A percentile compares a stretch with the other conserved stretches of the same genome.
These are phyloP conservation scores for Chelmon rostratus DNA, from an alignment of 2,797 vertebrate species.

Conservation along the genomic window DNA sequence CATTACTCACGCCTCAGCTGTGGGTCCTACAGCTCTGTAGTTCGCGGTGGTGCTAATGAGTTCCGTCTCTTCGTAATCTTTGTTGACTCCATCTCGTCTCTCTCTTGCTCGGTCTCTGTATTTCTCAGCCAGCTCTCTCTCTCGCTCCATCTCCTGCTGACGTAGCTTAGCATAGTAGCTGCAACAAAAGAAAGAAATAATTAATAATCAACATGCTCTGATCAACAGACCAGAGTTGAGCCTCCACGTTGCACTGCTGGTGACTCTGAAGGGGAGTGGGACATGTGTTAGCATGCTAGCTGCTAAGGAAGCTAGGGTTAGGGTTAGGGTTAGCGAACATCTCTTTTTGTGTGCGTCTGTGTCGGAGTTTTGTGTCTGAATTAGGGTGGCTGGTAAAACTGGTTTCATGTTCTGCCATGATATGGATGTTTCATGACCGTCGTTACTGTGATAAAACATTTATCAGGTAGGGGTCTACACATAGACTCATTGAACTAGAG, in stretches of 20 bases:
- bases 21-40: constrained; percentile 96
- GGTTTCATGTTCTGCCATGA: too few relatives aligned
- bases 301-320: background rate
- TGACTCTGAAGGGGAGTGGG: too few relatives aligned
- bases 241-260: background rate
- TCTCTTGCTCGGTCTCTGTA: constrained; percentile 96
- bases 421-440: too few relatives aligned
- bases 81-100: constrained; percentile 95
- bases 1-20: constrained; percentile 92
- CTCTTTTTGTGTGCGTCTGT: too few relatives aligned
- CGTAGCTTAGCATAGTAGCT: constrained; percentile 97
- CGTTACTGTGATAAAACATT: too few relatives aligned
- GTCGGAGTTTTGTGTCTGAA: background rate
- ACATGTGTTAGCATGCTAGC: background rate
- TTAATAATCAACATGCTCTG: background rate
- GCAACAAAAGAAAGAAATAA: background rate
- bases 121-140: constrained; percentile 95
- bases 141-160: constrained; percentile 96
- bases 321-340: too few relatives aligned
- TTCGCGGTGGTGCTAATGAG: constrained; percentile 98
- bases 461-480: too few relatives aligned
- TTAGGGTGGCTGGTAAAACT: too few relatives aligned
- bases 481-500: too few relatives aligned
- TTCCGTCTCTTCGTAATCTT: constrained; percentile 97
- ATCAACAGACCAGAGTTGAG: background rate